Conservation (phyloP, 2,797 vertebrate genomes). For the Amblyopsis hoosieri region DNA sequence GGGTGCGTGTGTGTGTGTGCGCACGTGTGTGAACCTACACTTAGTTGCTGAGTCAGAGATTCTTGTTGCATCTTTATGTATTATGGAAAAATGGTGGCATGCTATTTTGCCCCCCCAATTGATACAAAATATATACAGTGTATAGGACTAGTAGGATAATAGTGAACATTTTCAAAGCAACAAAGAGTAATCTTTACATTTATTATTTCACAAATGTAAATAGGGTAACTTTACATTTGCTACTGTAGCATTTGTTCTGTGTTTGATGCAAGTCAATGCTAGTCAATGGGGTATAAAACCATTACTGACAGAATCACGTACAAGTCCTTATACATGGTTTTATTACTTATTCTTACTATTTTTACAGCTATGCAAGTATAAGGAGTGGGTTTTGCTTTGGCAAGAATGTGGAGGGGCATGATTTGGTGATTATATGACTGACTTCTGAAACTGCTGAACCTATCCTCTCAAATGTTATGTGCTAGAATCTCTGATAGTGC, state of each 20-base stretch:
- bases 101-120: slow-evolving; percentile 30
- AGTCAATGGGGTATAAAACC: not conserved
- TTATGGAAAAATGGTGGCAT: slow-evolving; percentile 39
- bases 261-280: not conserved
- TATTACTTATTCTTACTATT: not conserved
- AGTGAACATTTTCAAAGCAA: no score
- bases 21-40: slow-evolving; percentile 3
- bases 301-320: not conserved
- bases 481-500: slow-evolving; percentile 8
- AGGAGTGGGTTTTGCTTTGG: not conserved
- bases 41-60: slow-evolving; percentile 38
- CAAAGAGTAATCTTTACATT: no score
- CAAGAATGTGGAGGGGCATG: not conserved
- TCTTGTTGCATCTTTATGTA: slow-evolving; percentile 18
- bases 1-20: slow-evolving; percentile 16
- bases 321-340: not conserved
- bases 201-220: no score
- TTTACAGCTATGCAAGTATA: not conserved
- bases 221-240: not conserved
- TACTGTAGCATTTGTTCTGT: not conserved
- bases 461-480: slow-evolving; percentile 6
- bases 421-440: not conserved
- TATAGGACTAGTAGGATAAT: no score
- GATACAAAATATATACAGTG: no score
- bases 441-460: not conserved